Evolutionary conservation across 2,113 vertebrate species (phyloP).

Genomic region (Oreotrochilus melanogaster): DNA sequence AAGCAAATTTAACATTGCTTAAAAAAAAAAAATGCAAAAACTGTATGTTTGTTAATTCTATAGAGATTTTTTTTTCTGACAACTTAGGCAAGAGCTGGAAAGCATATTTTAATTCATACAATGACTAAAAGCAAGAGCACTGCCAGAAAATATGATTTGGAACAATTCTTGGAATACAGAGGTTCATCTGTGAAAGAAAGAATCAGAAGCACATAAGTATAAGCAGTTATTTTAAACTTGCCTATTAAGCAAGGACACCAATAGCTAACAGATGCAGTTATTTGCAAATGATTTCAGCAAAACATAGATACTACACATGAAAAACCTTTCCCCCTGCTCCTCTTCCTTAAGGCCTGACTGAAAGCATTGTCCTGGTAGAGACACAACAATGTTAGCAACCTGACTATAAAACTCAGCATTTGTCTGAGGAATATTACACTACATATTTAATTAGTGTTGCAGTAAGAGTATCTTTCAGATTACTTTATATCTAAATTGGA

Average conservation of each 20-base stretch:
- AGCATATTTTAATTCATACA: constrained; percentile 76
- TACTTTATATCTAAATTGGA: not conserved
- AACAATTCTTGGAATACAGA: constrained; percentile 79
- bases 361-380: not conserved
- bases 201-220: constrained; percentile 76
- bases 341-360: not conserved
- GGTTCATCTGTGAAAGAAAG: constrained; percentile 78
- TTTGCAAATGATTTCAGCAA: constrained; percentile 70
- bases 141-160: constrained; percentile 79
- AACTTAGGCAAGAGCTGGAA: constrained; percentile 68
- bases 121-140: constrained; percentile 69
- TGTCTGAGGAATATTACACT: not conserved
- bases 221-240: constrained; percentile 81
- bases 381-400: not conserved
- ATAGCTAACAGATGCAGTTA: constrained; percentile 80
- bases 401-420: not conserved
- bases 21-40: constrained; percentile 35
- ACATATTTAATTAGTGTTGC: not conserved
- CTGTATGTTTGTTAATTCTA: constrained; percentile 55
- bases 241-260: constrained; percentile 76
- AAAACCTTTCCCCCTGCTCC: not conserved
- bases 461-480: not conserved
- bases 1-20: constrained; percentile 38
- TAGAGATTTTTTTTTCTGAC: constrained; percentile 58
- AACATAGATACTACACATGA: constrained; percentile 28